Base-by-base conservation (phyloP, 2,888 invertebrate genomes). In the Thera britannica region DNA sequence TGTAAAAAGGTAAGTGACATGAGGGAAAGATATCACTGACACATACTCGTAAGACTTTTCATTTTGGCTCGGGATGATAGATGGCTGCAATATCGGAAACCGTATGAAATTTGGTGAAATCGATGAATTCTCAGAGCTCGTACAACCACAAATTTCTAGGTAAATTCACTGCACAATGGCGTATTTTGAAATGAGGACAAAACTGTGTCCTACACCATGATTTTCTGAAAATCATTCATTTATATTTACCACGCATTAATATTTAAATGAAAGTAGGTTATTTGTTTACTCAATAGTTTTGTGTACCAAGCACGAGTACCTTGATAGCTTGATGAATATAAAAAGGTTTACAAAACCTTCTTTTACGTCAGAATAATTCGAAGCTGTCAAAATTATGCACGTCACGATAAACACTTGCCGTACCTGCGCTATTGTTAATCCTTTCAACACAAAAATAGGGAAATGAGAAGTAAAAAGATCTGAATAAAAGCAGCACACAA, bases 401-500 rank as follows among this genome's bases (percentile, higher is more conserved):
- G 80, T 85, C 83, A 86, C 79, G 81, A 81, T 80, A 84, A 84
- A 84, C 78, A 79, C 76, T 69, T 73, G 63, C 76, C 76, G 77
- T 81, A 90, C 89, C 89, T 89, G 88, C 85, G 82, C 87, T 84
- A 89, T 89, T 90, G 89, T 90, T 89, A 90, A 91, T 90, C 90
- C 90, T 91, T 90, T 87, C 87, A 86, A 84, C 86, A 85, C 83
- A 88, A 88, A 90, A 91, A 90, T 88, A 85, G 87, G 88, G 88
- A 90, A 90, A 90, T 89, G 88, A 85, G 85, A 87, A 88, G 87
- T 85, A 87, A 89, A 89, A 90, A 86, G 83, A 85, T 84, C 80
- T 83, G 87, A 89, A 90, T 86, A 87, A 88, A 55, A 88, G 83
- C 72, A 73, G 77, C 76, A 70, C 77, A 91, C 91, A 92, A 92